Base-by-base conservation (phyloP, 2,797 vertebrate species). In the Myiothlypis chrysogaster region DNA sequence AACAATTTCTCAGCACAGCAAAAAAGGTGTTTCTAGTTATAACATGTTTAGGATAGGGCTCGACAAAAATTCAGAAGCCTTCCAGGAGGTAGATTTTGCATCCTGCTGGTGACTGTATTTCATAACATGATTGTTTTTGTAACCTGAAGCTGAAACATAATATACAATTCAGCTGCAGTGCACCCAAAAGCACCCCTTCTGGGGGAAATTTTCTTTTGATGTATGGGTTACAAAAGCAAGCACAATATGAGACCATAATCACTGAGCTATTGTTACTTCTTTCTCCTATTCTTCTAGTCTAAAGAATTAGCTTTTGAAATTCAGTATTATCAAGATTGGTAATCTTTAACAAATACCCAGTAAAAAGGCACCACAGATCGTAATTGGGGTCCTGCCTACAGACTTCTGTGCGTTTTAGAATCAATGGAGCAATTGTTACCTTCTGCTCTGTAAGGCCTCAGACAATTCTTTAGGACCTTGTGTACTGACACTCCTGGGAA, bases 351-450 rank as follows among this genome's bases (percentile, higher is more conserved):
- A 97, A 96, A 93, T 69, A 92, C 63, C 83, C 63, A 96, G 80
- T 95, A 96, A 95, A 96, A 97, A 96, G 90, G 90, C 65, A 84
- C 64, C n/a, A 65, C 93, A 95, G 44, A 91, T 96, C 41, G 1
- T 95, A 96, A 97, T 83, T 50, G 86, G 83, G 79, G 85, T 85
- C 86, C 89, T 95, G 94, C 89, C 94, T 89, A 95, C 95, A 83
- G 64, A 88, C 87, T 90, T 96, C 94, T 73, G 71, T 53, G 95
- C 87, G 63, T 96, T 97, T 96, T 95, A 97, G 95, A 97, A 93
- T 96, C 96, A 97, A 97, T 95, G 91, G 94, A 87, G 94, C 93
- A 94, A 97, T 97, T 98, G 97, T 97, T 97, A 97, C 96, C 71
- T 96, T 97, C 91, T 96, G 88, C 95, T 97, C 92, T 89, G 89